Evolutionary conservation across 1,140 invertebrate species (phyloP).

Genomic region (Sesamia nonagrioides): DNA sequence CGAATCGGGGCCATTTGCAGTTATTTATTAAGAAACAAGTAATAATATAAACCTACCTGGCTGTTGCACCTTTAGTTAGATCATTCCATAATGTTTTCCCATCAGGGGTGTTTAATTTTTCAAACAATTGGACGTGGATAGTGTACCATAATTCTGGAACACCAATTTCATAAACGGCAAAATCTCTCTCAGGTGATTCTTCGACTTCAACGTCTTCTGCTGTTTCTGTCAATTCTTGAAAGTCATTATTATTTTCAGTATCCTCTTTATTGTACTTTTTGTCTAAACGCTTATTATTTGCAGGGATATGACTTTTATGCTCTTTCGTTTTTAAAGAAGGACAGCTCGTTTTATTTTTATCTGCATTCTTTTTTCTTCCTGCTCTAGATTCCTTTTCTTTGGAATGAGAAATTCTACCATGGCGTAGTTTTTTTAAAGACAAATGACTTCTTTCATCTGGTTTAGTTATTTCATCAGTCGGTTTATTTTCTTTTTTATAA

Average conservation of each 20-base stretch:
- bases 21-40: background rate
- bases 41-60: constrained; percentile 62
- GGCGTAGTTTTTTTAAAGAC: background rate
- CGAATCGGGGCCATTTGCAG: no score
- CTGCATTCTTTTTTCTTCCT: background rate
- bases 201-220: background rate
- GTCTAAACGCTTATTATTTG: background rate
- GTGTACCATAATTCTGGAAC: constrained; percentile 69
- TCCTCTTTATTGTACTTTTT: background rate
- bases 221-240: constrained; percentile 13
- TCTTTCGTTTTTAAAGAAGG: background rate
- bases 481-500: constrained; percentile 11
- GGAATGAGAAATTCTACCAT: background rate
- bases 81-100: constrained; percentile 80
- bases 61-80: constrained; percentile 68
- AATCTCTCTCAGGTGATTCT: constrained; percentile 57
- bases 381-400: background rate
- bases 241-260: constrained; percentile 2
- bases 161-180: constrained; percentile 73
- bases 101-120: constrained; percentile 72
- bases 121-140: constrained; percentile 71
- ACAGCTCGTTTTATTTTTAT: constrained; percentile 11
- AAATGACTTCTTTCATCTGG: background rate
- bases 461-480: background rate
- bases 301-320: background rate